Evolutionary conservation across 2,888 invertebrate genomes (phyloP), one percentile per base, ranked within the genome.

Genomic region (Therioaphis trifolii): DNA sequence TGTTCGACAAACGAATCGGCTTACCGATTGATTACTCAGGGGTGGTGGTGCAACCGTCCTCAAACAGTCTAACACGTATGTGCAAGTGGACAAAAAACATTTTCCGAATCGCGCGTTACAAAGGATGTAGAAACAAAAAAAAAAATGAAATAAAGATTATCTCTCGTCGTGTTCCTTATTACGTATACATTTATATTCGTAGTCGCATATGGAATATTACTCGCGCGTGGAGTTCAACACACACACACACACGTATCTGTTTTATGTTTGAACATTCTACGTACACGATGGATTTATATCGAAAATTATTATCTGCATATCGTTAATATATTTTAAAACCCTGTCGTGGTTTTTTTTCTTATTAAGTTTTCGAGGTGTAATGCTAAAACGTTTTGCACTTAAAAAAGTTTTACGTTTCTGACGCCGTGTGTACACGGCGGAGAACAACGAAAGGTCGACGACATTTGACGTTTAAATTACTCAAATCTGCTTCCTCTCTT

Each of bases 1-100:
- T 61, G 46, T 80, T 80, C 29, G 61, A 80, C 55, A 46, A 68
- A 69, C 58, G 71, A 21, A 80, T 61, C 71, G 46, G 71, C 61
- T 71, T 71, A 80, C 46, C 61, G 27, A 61, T 80, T 79, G 78
- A 79, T 79, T 79, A 55, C 1, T 71, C 11, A 14, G 40, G 35
- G n/a, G n/a, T n/a, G 66, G 68, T 68, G 66, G 58, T 55, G 68
- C 9, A 52, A 68, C 49, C 9, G 52, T 78, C 29, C 24, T n/a
- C 27, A 12, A 18, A 55, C 11, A 69, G 40, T n/a, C 21, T 27
- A 49, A 66, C 49, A 49, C n/a, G 49, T 52, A n/a, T n/a, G n/a
- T 35, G 35, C 18, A 68, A 52, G 52, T 12, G 76, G 35, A 68
- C 12, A 58, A 69, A 76, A 40, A 71, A 79, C 69, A 29, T n/a